Evolutionary conservation across 2,797 vertebrate species (phyloP), one percentile per base, ranked within the genome.

Genomic region (Enteromius unitaeniatus): DNA sequence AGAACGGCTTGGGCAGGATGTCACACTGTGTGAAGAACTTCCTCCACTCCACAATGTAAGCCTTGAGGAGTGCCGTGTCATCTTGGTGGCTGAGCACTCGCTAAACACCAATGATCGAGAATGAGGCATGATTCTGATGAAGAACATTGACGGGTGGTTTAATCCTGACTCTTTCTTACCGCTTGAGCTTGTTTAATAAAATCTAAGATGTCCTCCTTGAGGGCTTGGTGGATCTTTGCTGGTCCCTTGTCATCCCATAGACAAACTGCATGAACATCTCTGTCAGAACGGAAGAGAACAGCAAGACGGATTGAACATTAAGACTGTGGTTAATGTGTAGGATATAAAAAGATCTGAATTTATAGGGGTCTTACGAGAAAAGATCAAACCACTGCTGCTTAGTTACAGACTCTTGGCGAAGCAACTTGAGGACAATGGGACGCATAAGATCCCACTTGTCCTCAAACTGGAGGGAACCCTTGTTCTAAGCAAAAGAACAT

Each of bases 151-250:
- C 13, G 0, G 45, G 62, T 19, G 9, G 31, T 1, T 10, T 6
- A 60, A 49, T 17, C 17, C 51, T 67, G 17, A 79, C 47, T 26
- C 72, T 62, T 60, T 23, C 84, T 89, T 79, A 97, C 96, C 82
- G 97, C 98, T 93, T 99, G 98, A 91, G 98, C 98, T 96, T 99
- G 98, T 93, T 99, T 99, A 91, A 99, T 99, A 93, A 99, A 99
- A 88, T 99, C 98, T 92, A 99, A 95, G 88, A 99, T 99, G 92
- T 99, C 98, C 92, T 99, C 98, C 94, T 99, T 99, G 89, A 99
- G 95, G 89, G 98, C 98, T 91, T 99, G 98, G 91, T 99, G 97
- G 92, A 99, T 99, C 95, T 99, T 99, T 79, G 97, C 97, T 73
- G 98, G 97, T 87, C 98, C 98, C 95, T 99, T 99, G 93, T 99